Evolutionary conservation across 1,140 invertebrate species (phyloP).

Genomic region (Camponotus vicinus): DNA sequence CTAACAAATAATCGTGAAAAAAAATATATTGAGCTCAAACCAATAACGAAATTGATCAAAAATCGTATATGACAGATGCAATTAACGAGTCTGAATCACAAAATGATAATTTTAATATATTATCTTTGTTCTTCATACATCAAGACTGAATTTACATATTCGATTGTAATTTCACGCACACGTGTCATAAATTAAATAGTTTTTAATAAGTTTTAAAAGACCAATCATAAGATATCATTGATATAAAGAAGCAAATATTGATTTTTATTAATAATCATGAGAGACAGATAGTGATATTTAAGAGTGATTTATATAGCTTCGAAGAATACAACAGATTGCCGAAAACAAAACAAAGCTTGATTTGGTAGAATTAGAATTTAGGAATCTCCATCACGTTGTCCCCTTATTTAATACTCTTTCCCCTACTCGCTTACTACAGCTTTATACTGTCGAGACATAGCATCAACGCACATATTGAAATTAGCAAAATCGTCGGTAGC

Average conservation of each 20-base stretch:
- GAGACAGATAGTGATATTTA: not conserved
- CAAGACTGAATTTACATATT: not conserved
- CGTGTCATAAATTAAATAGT: not conserved
- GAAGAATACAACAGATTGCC: not conserved
- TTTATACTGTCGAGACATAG: not conserved
- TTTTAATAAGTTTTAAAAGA: not conserved
- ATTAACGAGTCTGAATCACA: not conserved
- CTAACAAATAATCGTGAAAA: not conserved
- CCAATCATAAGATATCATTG: not conserved
- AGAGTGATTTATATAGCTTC: slow-evolving; percentile 1
- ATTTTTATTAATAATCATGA: not conserved
- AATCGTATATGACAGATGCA: not conserved
- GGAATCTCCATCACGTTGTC: not conserved
- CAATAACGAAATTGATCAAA: slow-evolving; percentile 14
- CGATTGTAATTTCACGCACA: not conserved
- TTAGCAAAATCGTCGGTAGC: not conserved
- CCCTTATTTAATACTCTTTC: not conserved
- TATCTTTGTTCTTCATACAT: not conserved
- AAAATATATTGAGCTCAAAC: not conserved
- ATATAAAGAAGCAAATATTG: not conserved
- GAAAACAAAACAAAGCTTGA: not conserved
- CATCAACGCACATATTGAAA: not conserved
- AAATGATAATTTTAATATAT: slow-evolving; percentile 6
- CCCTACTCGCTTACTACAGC: not conserved
- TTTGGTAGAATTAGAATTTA: not conserved